These are phyloP conservation scores for Bombus confusus DNA, from an alignment of 1,140 invertebrate species.

Conservation along the genomic window DNA sequence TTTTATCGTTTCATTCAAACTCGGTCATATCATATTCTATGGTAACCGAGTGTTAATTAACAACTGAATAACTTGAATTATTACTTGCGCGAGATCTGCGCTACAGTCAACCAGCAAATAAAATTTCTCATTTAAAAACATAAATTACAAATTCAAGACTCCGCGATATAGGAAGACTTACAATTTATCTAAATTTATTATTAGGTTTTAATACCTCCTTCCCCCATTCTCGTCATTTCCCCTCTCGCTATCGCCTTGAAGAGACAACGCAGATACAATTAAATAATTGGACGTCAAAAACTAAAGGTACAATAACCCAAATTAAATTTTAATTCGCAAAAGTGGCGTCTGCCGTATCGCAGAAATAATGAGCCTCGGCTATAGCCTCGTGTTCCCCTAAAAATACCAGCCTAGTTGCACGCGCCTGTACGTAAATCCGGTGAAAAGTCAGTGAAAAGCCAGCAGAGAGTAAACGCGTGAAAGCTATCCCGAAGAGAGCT, in stretches of 20 bases:
- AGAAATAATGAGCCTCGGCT: not conserved
- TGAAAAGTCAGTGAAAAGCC: slow-evolving; percentile 5
- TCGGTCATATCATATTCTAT: not conserved
- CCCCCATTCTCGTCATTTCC: not conserved
- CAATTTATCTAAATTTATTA: no score
- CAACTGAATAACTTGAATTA: not conserved
- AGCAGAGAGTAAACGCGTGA: not conserved
- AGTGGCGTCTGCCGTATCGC: no score
- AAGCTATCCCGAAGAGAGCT: not conserved
- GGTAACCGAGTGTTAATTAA: not conserved
- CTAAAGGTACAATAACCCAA: not conserved
- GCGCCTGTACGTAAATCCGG: not conserved
- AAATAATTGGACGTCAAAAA: not conserved
- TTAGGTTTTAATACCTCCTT: no score
- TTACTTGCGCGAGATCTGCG: not conserved
- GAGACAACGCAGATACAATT: not conserved
- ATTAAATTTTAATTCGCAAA: not conserved
- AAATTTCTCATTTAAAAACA: not conserved
- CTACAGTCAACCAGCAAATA: not conserved
- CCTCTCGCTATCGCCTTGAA: no score
- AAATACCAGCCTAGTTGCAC: not conserved
- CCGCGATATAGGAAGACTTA: no score
- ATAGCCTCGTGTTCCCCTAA: not conserved
- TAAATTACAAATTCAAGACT: no score
- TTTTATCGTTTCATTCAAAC: not conserved